Percentiles rank a stretch among this genome's conserved stretches.
Conservation (phyloP, 2,888 invertebrate genomes). For the Meliscaeva auricollis region DNA sequence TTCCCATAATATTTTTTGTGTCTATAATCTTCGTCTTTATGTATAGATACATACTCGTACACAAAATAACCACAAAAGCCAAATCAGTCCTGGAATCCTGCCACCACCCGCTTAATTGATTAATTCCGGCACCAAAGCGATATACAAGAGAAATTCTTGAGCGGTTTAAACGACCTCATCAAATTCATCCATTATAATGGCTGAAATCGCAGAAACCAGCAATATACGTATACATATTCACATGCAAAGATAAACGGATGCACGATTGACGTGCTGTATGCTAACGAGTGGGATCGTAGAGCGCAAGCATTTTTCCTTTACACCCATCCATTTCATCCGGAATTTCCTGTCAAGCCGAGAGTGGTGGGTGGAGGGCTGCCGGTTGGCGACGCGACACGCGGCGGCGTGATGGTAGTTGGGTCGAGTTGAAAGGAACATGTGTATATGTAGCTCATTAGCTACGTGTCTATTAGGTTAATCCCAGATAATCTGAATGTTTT, state of each 20-base stretch:
- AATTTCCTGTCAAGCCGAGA: conserved; percentile 44
- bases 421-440: conserved; percentile 33
- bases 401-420: conserved; percentile 20
- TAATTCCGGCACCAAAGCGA: conserved; percentile 60
- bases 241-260: conserved; percentile 43
- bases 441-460: conserved; percentile 67
- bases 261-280: conserved; percentile 53
- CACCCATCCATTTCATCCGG: conserved; percentile 36
- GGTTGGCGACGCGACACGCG: conserved; percentile 21
- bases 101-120: conserved; percentile 55
- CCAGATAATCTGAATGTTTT: conserved; percentile 59
- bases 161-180: conserved; percentile 63
- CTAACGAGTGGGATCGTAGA: conserved; percentile 68
- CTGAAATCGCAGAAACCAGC: conserved; percentile 38
- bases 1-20: not conserved
- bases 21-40: not conserved
- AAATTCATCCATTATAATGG: conserved; percentile 53
- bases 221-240: not conserved
- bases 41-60: conserved; percentile 5
- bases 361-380: conserved; percentile 16
- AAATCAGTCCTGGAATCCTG: conserved; percentile 45
- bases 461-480: conserved; percentile 69
- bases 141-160: conserved; percentile 56
- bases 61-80: conserved; percentile 52
- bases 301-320: conserved; percentile 4